Percentiles rank a stretch among this genome's conserved stretches.
phyloP scores from a whole-genome alignment of 2,797 vertebrate genomes.

The Ceyx erithaca region DNA sequence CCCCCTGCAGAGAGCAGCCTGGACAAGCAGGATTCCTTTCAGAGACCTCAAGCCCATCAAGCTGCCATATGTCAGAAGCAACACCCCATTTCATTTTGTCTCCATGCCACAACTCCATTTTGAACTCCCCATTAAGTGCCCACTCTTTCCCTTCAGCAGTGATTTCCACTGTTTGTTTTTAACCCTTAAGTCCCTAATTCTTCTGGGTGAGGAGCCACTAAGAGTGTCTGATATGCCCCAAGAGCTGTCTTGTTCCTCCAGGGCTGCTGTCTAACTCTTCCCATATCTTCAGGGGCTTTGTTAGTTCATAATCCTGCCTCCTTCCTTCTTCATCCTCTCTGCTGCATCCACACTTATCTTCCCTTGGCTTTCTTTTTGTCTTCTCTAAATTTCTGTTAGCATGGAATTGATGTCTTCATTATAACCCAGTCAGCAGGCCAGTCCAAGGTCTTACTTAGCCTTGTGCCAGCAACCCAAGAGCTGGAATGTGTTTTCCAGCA shows the following conservation, averaged over 20 bases:
- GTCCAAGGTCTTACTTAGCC: background rate
- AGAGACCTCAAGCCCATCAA: background rate
- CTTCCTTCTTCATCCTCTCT: background rate
- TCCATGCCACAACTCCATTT: background rate
- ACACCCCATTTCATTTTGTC: background rate
- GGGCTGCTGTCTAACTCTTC: background rate
- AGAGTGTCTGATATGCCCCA: accelerated
- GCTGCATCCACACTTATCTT: background rate
- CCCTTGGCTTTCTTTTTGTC: background rate
- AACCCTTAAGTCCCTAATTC: background rate
- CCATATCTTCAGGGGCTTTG: background rate
- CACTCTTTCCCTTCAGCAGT: background rate
- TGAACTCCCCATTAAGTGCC: background rate
- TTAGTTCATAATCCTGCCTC: background rate
- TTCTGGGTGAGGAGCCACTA: background rate
- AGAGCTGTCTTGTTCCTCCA: background rate
- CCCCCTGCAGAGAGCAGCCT: background rate
- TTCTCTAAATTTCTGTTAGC: background rate
- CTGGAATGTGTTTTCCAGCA: conserved; percentile 81
- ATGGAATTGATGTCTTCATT: background rate
- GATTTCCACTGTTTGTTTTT: background rate
- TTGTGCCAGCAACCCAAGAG: background rate
- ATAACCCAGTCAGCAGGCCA: background rate
- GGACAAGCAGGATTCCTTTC: background rate
- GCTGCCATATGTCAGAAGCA: background rate